Base-by-base conservation (phyloP, 2,113 vertebrate genomes). In the Pseudorhombus dupliciocellatus region DNA sequence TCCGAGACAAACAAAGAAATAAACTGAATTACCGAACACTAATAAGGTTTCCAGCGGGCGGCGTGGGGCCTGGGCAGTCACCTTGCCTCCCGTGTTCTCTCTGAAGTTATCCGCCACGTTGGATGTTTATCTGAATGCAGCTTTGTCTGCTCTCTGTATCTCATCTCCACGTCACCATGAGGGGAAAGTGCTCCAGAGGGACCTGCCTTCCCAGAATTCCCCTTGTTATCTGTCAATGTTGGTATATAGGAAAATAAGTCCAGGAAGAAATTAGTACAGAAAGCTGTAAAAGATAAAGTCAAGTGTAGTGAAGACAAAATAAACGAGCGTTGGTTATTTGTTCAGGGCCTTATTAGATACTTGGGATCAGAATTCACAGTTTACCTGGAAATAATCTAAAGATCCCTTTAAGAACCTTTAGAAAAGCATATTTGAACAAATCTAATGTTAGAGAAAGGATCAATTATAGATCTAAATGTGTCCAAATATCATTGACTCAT, bases 181-280 rank as follows among this genome's bases (percentile, higher is more conserved):
- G 44, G 52, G 52, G 4, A 68, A 69, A 79, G 75, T 59, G 78
- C 75, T 66, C 66, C 58, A 48, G 42, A 7, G 16, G 58, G 67
- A 66, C 57, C 51, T 65, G 56, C 28, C 75, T 88, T 92, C 87
- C 83, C 80, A 89, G 89, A 84, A 83, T 68, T 58, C 58, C 58
- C 69, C 52, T 66, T 65, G 85, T 83, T 52, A 85, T 83, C 70
- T 79, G n/a, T 26, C 15, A 28, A 83, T 60, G 40, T 70, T 59
- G 22, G 57, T 77, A 37, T 61, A 8, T 7, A 54, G 56, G 59
- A 74, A 78, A 70, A 73, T 30, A 55, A 54, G 2, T 21, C 12
- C 53, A 57, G 50, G 34, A 66, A 66, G 31, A 51, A 59, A 66
- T 62, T 14, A 72, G 48, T 66, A 26, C 20, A 40, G 54, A 75